Conservation (phyloP, 2,797 vertebrate genomes). For the Florisuga fusca region DNA sequence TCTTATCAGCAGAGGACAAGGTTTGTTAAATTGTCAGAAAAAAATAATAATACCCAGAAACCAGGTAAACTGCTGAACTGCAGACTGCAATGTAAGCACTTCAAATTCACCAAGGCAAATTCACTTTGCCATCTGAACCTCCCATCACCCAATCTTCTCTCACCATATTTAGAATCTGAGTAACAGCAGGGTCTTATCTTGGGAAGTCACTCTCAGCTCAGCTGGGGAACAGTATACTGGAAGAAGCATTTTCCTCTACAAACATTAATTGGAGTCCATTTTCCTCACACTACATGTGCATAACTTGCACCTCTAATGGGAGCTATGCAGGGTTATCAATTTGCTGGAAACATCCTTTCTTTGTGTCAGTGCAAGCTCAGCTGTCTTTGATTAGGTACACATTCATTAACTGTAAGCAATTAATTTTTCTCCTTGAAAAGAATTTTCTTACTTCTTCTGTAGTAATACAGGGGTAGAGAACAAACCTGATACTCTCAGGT, state of each 20-base stretch:
- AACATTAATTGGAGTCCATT: slow-evolving; percentile 30
- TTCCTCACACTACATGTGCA: background rate
- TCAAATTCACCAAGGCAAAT: slow-evolving; percentile 54
- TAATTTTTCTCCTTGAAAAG: background rate
- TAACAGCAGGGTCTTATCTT: slow-evolving; percentile 53
- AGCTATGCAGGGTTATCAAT: background rate
- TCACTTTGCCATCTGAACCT: background rate
- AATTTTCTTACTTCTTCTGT: background rate
- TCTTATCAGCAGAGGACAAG: slow-evolving; percentile 55
- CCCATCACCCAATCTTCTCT: background rate
- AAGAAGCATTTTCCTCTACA: slow-evolving; percentile 14
- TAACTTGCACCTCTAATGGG: background rate
- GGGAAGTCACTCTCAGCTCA: slow-evolving; percentile 31
- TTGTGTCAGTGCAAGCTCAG: background rate
- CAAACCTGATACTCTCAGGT: background rate
- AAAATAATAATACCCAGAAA: background rate
- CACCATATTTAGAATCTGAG: slow-evolving; percentile 1
- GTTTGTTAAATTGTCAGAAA: slow-evolving; percentile 9
- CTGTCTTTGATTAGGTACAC: background rate
- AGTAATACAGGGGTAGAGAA: background rate
- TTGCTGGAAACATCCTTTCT: background rate
- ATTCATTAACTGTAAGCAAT: background rate
- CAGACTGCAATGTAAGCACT: slow-evolving; percentile 50
- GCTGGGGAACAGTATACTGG: background rate
- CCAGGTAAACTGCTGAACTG: background rate